A percentile compares a stretch with the other conserved stretches of the same genome.
Conservation (phyloP, 30 jellyfish, hydroid and myxozoan species). For the Chironex yamaguchii region DNA sequence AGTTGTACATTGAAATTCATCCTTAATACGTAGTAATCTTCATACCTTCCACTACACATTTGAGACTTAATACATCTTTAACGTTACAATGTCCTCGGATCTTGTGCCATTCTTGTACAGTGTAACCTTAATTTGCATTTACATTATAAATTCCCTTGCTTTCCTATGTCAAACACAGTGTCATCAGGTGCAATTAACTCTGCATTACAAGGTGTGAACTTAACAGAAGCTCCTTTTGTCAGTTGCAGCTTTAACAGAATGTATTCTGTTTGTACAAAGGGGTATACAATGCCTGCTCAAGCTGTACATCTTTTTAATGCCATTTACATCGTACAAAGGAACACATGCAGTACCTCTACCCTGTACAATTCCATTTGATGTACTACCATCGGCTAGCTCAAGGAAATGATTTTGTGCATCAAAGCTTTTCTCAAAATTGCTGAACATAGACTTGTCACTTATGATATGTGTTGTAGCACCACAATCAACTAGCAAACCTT, state of each 20-base stretch:
- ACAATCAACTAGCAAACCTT: constrained; percentile 44
- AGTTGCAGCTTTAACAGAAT: constrained; percentile 70
- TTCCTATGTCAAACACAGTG: constrained; percentile 33
- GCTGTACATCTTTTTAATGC: constrained; percentile 3
- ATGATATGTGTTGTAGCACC: constrained; percentile 64
- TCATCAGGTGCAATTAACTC: constrained; percentile 16
- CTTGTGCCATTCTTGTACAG: no score
- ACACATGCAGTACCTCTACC: constrained; percentile 56
- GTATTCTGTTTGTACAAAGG: constrained; percentile 37
- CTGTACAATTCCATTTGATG: constrained; percentile 36
- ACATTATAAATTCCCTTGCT: neutral
- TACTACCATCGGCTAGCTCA: constrained; percentile 73
- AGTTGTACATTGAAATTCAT: neutral
- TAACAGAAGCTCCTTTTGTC: constrained; percentile 33
- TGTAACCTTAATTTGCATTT: no score
- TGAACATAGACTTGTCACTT: constrained; percentile 16
- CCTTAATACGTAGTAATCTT: constrained; percentile 1
- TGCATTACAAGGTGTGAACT: constrained; percentile 15
- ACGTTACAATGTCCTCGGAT: constrained; percentile 31
- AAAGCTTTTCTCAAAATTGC: constrained; percentile 13
- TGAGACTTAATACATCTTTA: neutral
- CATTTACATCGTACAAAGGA: constrained; percentile 6
- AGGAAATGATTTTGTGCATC: constrained; percentile 62
- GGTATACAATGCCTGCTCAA: constrained; percentile 51
- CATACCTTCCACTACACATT: constrained; percentile 20